Conservation (phyloP, 2,797 vertebrate species). For the Babyrousa celebensis region DNA sequence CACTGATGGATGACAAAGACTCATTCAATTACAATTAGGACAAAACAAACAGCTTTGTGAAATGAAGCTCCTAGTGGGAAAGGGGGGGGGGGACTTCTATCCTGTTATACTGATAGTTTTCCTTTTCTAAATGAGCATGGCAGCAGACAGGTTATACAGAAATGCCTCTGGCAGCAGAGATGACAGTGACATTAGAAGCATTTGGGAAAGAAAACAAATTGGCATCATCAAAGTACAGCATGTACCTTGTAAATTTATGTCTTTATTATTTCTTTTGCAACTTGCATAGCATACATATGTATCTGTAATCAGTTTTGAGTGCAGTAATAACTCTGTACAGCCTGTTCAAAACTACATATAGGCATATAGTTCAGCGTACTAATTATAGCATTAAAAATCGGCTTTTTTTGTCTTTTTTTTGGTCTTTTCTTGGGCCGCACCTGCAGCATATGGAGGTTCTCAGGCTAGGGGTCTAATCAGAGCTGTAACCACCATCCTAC, state of each 20-base stretch:
- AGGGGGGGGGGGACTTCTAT: background rate
- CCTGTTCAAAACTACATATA: background rate
- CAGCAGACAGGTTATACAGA: constrained; percentile 80
- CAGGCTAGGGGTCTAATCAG: too few relatives aligned
- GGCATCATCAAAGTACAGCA: constrained; percentile 73
- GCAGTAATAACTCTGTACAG: background rate
- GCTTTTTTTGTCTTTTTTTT: background rate
- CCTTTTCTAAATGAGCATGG: constrained; percentile 77
- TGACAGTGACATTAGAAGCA: constrained; percentile 81
- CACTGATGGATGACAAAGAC: constrained; percentile 83
- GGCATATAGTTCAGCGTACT: background rate
- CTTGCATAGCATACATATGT: constrained; percentile 64
- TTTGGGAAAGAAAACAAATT: constrained; percentile 86
- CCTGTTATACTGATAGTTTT: constrained; percentile 60
- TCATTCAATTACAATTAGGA: constrained; percentile 85
- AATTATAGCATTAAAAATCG: background rate
- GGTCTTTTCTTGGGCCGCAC: too few relatives aligned
- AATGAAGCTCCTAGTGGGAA: constrained; percentile 64
- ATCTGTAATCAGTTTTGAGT: background rate
- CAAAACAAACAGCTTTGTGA: constrained; percentile 81
- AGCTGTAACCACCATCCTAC: too few relatives aligned
- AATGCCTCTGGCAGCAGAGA: constrained; percentile 80
- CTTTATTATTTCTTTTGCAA: constrained; percentile 80
- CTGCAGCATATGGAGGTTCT: too few relatives aligned
- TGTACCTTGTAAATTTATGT: constrained; percentile 78